Evolutionary conservation across 64 coral and sea anemone species (phyloP), one percentile per base, ranked within the genome.

Genomic region (Montipora capricornis): DNA sequence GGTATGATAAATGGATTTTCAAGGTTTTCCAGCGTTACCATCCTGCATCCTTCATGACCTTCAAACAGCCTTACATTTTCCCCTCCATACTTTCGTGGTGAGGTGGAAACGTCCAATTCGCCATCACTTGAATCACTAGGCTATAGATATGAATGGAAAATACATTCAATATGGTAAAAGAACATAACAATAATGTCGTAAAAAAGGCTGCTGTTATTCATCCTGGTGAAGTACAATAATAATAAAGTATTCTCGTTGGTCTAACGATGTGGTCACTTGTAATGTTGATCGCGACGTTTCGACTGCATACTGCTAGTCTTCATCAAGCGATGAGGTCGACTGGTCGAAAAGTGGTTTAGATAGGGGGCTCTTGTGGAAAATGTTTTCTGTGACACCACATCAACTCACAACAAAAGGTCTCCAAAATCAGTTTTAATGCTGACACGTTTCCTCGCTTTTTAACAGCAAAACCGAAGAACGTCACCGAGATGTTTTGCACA

Each of bases 1-100:
- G 75, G 76, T 90, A 90, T 90, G 16, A 90, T 90, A 69, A 80
- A 80, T 44, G 53, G 88, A 46, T 68, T 80, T 90, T 90, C 75
- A 64, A 90, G 76, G 49, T 61, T 90, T 69, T 90, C 88, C 20
- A 90, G 60, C n/a, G 12, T 68, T 80, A 90, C 88, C 88, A 90
- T 69, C 26, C 59, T 69, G 60, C 60, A 64, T 1, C 74, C 74
- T 37, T 75, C 20, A 78, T 64, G 10, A 64, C 44, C 84, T 87
- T 29, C 29, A 29, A 29, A 29, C 1, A 29, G 1, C 29, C 70
- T 89, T 17, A 89, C 87, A 60, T 78, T 89, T 89, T 78, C 19
- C 45, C 70, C 70, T 89, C 69, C 51, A 89, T 89, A 78, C 53
- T 78, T 89, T 89, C 74, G 70, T 78, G 87, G 87, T 62, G 74